These are phyloP conservation scores for Gerris buenoi DNA, from an alignment of 1,140 invertebrate genomes.

Conservation along the genomic window DNA sequence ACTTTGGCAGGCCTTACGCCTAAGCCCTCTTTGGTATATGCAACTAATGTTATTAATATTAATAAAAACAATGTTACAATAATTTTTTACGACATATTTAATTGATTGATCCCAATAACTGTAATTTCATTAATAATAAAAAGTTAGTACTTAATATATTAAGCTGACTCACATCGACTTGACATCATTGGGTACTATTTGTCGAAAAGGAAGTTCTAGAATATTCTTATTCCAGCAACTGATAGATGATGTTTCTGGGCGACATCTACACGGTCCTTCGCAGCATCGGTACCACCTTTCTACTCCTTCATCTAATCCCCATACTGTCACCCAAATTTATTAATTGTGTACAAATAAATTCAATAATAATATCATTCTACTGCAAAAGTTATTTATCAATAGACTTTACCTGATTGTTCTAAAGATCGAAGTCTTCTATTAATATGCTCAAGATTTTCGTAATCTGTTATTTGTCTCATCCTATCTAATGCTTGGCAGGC, in stretches of 20 bases:
- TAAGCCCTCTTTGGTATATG: too few species aligned
- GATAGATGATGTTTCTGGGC: constrained; percentile 43
- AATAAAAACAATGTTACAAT: too few species aligned
- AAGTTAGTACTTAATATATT: too few species aligned
- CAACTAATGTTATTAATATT: too few species aligned
- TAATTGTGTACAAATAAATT: too few species aligned
- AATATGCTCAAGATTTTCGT: neutral
- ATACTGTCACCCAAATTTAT: too few species aligned
- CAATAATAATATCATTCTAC: too few species aligned
- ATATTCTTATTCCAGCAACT: constrained; percentile 56
- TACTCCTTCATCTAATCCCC: constrained; percentile 42
- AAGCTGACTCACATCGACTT: constrained; percentile 46
- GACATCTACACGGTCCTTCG: constrained; percentile 50
- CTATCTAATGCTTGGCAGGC: neutral
- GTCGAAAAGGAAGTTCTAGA: constrained; percentile 42
- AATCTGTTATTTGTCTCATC: neutral
- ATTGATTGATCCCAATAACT: too few species aligned
- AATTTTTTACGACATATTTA: too few species aligned
- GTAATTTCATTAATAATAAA: too few species aligned
- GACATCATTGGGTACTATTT: constrained; percentile 51
- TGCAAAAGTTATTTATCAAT: too few species aligned
- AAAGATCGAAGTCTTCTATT: neutral
- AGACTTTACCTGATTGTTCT: neutral
- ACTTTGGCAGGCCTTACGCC: too few species aligned
- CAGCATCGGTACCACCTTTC: constrained; percentile 54